Conservation (phyloP, 1,140 invertebrate genomes). For the Camponotus floridanus region DNA sequence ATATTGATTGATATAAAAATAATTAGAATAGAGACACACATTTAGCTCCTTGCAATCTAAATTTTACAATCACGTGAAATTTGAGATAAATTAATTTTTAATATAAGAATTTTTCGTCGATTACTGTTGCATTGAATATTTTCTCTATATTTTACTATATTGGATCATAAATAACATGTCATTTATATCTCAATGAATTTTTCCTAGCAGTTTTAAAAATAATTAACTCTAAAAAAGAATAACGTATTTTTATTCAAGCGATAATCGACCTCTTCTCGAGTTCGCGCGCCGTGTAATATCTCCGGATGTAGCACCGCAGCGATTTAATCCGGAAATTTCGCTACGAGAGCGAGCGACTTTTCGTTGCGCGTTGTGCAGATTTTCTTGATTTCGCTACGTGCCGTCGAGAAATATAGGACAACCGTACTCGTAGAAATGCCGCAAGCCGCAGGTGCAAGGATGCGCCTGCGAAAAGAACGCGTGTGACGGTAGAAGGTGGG, state of each 20-base stretch:
- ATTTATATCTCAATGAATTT: background rate
- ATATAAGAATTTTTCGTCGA: background rate
- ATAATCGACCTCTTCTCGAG: background rate
- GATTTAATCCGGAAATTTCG: slow-evolving; percentile 36
- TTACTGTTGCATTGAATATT: background rate
- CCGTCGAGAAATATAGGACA: background rate
- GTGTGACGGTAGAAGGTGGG: slow-evolving; percentile 1
- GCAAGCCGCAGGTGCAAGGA: slow-evolving; percentile 44
- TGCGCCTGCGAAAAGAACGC: slow-evolving; percentile 22
- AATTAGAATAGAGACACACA: background rate
- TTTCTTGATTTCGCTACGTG: slow-evolving; percentile 28
- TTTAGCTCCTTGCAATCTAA: background rate
- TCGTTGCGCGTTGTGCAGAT: background rate
- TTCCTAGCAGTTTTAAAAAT: background rate
- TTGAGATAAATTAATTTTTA: slow-evolving; percentile 4
- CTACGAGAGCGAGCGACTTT: background rate
- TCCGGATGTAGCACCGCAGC: background rate
- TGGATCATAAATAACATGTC: background rate
- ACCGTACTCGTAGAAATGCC: slow-evolving; percentile 26
- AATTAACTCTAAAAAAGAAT: background rate
- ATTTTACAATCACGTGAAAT: background rate
- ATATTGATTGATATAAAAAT: background rate
- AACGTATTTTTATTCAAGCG: background rate
- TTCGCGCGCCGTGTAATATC: background rate
- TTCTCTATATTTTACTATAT: background rate